These are phyloP conservation scores for Nerophis ophidion DNA, from an alignment of 2,113 vertebrate species.

Conservation along the genomic window DNA sequence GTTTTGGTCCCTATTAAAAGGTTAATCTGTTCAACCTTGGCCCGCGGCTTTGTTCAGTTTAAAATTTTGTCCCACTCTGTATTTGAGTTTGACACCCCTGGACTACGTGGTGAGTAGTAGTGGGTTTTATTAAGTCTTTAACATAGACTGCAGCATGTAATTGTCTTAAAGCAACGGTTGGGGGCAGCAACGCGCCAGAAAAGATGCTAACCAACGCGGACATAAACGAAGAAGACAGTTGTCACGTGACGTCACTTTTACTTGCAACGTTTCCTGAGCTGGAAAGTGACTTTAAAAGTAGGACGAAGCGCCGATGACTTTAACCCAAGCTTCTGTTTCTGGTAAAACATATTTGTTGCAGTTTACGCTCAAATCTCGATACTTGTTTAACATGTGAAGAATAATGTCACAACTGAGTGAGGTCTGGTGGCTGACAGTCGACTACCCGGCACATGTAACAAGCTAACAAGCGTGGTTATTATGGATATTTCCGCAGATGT, in stretches of 20 bases:
- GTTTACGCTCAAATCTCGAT: neutral
- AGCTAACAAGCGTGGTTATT: neutral
- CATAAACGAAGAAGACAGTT: neutral
- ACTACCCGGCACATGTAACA: neutral
- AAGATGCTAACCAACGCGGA: too few species aligned
- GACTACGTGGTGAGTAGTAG: too few species aligned
- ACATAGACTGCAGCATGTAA: too few species aligned
- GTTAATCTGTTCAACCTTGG: too few species aligned
- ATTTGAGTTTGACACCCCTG: too few species aligned
- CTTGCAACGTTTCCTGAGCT: conserved; percentile 23
- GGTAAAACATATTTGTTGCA: neutral
- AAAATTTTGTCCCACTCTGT: too few species aligned
- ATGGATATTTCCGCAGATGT: conserved; percentile 58
- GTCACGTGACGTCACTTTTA: neutral
- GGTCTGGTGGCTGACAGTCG: neutral
- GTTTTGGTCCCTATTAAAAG: too few species aligned
- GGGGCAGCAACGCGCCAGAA: too few species aligned
- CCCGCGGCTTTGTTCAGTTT: too few species aligned
- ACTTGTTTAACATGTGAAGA: neutral
- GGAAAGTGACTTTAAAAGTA: neutral
- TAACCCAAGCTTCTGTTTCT: neutral
- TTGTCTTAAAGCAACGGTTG: too few species aligned
- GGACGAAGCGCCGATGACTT: neutral
- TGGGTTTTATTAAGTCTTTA: too few species aligned
- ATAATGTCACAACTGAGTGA: too few species aligned